Evolutionary conservation across 2,113 vertebrate genomes (phyloP).

Genomic region (Dolichotis patagonum): DNA sequence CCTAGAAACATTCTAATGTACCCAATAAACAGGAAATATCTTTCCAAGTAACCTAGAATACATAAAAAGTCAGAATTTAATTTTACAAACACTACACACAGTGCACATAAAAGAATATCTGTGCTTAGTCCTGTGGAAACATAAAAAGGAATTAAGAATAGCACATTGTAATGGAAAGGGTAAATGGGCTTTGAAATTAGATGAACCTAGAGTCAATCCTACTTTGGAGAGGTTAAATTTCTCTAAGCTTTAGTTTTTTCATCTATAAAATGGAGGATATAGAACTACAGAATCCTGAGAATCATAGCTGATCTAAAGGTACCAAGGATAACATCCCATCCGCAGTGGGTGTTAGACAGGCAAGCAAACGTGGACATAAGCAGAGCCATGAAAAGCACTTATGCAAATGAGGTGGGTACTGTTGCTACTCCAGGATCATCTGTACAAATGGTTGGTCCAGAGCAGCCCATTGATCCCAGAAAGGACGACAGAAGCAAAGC

Average conservation of each 20-base stretch:
- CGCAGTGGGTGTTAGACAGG: background rate
- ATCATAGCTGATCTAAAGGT: constrained; percentile 9
- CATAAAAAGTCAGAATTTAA: background rate
- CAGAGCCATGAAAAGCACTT: constrained; percentile 18
- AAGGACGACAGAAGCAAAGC: background rate
- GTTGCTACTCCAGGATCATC: background rate
- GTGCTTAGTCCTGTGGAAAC: background rate
- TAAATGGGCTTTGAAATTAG: constrained; percentile 1
- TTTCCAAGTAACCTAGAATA: constrained; percentile 50
- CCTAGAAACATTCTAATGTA: background rate
- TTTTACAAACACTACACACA: background rate
- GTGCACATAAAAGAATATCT: background rate
- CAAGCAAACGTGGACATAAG: constrained; percentile 30
- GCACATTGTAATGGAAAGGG: background rate
- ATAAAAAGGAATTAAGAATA: constrained; percentile 21
- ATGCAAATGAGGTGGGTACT: constrained; percentile 6
- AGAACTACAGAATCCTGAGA: constrained; percentile 35
- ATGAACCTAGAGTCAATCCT: constrained; percentile 12
- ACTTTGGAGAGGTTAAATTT: constrained; percentile 41
- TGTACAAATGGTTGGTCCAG: background rate
- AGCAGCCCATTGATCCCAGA: background rate
- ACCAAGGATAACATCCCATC: background rate
- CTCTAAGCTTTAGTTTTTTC: background rate
- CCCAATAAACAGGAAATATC: constrained; percentile 34
- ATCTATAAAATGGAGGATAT: background rate